Percentiles rank a stretch among this genome's conserved stretches.
These are phyloP conservation scores for Hippoglossus stenolepis DNA, from an alignment of 2,113 vertebrate genomes.

Conservation along the genomic window DNA sequence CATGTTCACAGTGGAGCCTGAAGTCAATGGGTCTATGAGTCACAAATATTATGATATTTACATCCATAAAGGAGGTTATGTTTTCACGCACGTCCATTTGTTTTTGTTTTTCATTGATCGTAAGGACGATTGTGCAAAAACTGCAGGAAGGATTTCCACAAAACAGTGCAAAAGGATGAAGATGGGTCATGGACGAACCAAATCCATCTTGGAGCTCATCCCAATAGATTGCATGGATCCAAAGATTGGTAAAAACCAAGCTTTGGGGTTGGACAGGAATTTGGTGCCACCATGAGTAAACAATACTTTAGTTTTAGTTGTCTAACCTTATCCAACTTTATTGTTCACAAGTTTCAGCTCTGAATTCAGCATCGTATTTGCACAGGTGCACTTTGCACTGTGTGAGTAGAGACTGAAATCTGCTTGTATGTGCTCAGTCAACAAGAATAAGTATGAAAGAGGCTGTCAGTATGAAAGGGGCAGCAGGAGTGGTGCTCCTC, in stretches of 20 bases:
- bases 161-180: too few species aligned
- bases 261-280: not conserved
- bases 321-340: not conserved
- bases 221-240: too few species aligned
- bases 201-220: too few species aligned
- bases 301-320: not conserved
- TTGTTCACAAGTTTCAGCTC: not conserved
- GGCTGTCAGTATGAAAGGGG: slow-evolving; percentile 25
- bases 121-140: too few species aligned
- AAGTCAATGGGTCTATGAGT: too few species aligned
- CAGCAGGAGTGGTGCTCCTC: slow-evolving; percentile 13
- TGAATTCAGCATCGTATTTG: not conserved
- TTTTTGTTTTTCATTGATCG: too few species aligned
- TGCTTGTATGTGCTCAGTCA: not conserved
- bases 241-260: not conserved
- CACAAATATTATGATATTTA: too few species aligned
- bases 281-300: not conserved
- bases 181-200: too few species aligned
- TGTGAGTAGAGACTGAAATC: not conserved
- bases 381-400: not conserved
- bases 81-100: too few species aligned
- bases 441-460: slow-evolving; percentile 22
- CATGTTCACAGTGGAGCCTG: too few species aligned
- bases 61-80: too few species aligned
- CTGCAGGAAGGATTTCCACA: too few species aligned